Base-by-base conservation (phyloP, 2,888 invertebrate genomes). In the Rhimphoctona megacephalus region DNA sequence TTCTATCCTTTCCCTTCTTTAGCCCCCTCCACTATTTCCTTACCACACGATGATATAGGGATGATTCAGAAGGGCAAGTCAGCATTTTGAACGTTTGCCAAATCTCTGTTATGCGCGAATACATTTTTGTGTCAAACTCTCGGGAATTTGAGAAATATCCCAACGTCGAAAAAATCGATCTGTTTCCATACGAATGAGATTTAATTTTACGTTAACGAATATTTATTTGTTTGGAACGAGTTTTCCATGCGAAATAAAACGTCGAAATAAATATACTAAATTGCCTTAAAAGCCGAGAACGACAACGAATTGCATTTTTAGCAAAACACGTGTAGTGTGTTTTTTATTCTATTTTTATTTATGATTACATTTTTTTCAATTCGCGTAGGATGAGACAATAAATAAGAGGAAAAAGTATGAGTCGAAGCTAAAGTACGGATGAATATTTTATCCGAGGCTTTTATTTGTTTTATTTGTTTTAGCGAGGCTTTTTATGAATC, bases 101-200 rank as follows among this genome's bases (percentile, higher is more conserved):
- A 93, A 93, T 93, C 93, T 92, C 39, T 39, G 93, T 93, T 93
- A 93, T 92, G 92, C 92, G 88, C 91, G 92, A 93, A 92, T 93
- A 93, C 92, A 94, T 94, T 93, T 92, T 89, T 92, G 93, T 92
- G 92, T 93, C 93, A 92, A 93, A 92, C 83, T 90, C 86, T n/a
- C 19, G 90, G 77, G 86, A 88, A 88, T 84, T 86, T 81, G 84
- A 87, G 85, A 85, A 77, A 77, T 77, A 46, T 77, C 80, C 52
- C 73, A 70, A 43, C 64, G 72, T 43, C 67, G 43, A 76, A 79
- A 61, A 43, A 79, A 79, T 79, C 69, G 43, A 79, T 77, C 57
- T 54, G 80, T 72, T 77, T 66, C 25, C 43, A 54, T 52, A 25
- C 73, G 49, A 36, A 25, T 70, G 66, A n/a, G 11, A 43, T 57